Conservation (phyloP, 2,113 vertebrate genomes). For the Gadus chalcogrammus region DNA sequence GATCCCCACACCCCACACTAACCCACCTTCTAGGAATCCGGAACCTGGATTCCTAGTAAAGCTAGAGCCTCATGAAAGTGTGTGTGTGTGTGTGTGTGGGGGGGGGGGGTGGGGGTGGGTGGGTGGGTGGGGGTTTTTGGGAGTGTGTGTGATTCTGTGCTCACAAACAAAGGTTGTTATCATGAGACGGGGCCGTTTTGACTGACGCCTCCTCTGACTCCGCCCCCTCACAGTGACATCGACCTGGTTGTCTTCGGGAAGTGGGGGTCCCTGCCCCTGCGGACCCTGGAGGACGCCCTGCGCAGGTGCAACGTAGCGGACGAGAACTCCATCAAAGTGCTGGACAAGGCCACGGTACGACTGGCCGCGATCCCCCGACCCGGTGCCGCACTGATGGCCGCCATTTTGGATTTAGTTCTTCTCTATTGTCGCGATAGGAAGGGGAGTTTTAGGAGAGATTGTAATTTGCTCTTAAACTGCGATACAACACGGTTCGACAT, state of each 20-base stretch:
- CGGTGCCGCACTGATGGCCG: too few species aligned
- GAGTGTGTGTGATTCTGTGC: too few species aligned
- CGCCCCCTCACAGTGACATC: conserved; percentile 80
- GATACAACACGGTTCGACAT: too few species aligned
- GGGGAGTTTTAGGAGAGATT: too few species aligned
- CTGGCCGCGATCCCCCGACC: not conserved
- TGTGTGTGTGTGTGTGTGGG: not conserved
- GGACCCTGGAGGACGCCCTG: conserved; percentile 95
- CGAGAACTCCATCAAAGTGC: conserved; percentile 93
- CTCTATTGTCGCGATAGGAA: too few species aligned
- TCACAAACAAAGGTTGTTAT: not conserved
- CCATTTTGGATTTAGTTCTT: too few species aligned
- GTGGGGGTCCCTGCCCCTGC: conserved; percentile 94
- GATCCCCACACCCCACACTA: too few species aligned
- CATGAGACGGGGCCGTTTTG: not conserved
- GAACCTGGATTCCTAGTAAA: too few species aligned
- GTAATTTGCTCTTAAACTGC: too few species aligned
- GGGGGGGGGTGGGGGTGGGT: not conserved
- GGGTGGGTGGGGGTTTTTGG: not conserved
- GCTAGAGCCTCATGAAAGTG: not conserved
- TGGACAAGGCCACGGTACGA: conserved; percentile 96
- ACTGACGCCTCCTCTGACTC: conserved; percentile 4
- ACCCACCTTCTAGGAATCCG: too few species aligned
- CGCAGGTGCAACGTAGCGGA: conserved; percentile 92
- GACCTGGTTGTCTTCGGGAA: conserved; percentile 97